phyloP scores from a whole-genome alignment of 2,888 invertebrate species.

The Lasioglossum morio region DNA sequence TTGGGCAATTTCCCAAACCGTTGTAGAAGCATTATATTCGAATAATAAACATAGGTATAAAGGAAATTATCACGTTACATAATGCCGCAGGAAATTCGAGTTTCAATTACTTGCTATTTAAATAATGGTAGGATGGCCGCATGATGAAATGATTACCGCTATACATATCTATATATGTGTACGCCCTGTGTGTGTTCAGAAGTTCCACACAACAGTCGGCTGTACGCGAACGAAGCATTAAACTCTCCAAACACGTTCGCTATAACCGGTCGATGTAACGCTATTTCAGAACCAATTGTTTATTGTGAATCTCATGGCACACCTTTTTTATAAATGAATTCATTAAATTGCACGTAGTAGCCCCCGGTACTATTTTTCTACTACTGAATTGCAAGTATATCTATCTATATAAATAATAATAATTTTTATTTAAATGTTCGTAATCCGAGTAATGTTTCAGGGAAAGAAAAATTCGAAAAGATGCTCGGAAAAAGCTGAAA shows the following conservation, averaged over 20 bases:
- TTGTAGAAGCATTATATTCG: not conserved
- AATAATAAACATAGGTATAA: slow-evolving; percentile 5
- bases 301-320: not conserved
- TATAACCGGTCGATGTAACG: not conserved
- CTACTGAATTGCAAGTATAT: not conserved
- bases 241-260: slow-evolving; percentile 59
- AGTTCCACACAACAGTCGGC: slow-evolving; percentile 9
- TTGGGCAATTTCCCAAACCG: slow-evolving; percentile 23
- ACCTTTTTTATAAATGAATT: not conserved
- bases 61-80: slow-evolving; percentile 31
- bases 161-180: not conserved
- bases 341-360: not conserved
- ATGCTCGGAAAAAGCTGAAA: no score
- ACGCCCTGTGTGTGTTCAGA: slow-evolving; percentile 24
- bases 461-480: no score
- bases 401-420: no score
- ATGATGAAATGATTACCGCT: slow-evolving; percentile 50
- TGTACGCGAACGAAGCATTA: slow-evolving; percentile 57
- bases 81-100: slow-evolving; percentile 46
- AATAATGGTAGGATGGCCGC: slow-evolving; percentile 42
- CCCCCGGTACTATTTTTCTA: not conserved
- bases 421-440: no score
- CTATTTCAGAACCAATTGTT: slow-evolving; percentile 47
- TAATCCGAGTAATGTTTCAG: no score
- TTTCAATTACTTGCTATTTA: slow-evolving; percentile 44